phyloP scores from a whole-genome alignment of 1,140 invertebrate species.

The Tetragonula clypearis region DNA sequence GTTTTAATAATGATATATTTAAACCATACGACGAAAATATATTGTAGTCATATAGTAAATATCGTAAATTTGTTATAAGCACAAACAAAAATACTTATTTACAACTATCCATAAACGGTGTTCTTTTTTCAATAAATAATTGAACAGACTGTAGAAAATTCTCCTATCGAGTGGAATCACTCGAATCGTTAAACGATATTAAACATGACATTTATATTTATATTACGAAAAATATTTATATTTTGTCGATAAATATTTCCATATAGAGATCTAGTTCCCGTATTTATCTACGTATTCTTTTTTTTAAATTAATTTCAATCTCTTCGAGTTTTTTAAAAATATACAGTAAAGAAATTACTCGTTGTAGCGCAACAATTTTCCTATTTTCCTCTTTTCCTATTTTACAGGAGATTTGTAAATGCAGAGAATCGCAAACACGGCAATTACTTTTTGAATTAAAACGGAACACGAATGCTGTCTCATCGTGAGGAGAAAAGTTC shows the following conservation, averaged over 20 bases:
- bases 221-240: neutral
- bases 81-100: neutral
- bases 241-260: neutral
- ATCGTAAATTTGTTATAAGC: neutral
- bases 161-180: neutral
- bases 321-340: neutral
- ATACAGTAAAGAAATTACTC: neutral
- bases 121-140: neutral
- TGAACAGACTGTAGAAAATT: neutral
- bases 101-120: neutral
- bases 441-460: constrained; percentile 4
- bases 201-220: neutral
- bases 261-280: neutral
- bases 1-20: neutral
- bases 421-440: neutral
- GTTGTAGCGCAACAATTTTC: neutral
- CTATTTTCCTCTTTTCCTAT: neutral
- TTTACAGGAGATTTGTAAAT: neutral
- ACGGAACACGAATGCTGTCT: neutral
- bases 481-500: neutral
- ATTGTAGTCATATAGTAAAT: neutral
- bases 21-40: neutral
- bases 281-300: neutral
- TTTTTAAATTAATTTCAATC: neutral
- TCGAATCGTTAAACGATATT: neutral